These are phyloP conservation scores for Zoanthus gigantus DNA, from an alignment of 92 coral and sea anemone species.

Conservation along the genomic window DNA sequence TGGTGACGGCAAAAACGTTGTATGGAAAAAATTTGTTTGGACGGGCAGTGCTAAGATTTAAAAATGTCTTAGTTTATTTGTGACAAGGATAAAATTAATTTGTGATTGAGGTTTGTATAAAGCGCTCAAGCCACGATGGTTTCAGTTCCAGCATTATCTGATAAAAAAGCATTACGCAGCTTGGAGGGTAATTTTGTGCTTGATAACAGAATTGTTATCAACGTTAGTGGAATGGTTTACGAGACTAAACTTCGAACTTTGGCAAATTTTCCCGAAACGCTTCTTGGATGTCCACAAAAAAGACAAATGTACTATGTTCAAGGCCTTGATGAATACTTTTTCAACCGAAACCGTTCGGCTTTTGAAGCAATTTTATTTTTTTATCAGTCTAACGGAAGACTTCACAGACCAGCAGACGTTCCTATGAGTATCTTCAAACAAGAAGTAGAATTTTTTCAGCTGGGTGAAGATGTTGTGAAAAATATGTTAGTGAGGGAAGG, in stretches of 20 bases:
- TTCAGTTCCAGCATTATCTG: background rate
- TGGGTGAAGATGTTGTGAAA: slow-evolving; percentile 89
- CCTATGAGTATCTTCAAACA: slow-evolving; percentile 90
- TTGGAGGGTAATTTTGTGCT: slow-evolving; percentile 28
- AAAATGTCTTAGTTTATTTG: background rate
- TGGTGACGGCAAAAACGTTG: background rate
- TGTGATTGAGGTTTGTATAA: background rate
- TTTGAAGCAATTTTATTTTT: slow-evolving; percentile 96
- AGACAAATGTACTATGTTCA: slow-evolving; percentile 83
- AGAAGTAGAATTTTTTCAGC: slow-evolving; percentile 94
- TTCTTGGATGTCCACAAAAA: slow-evolving; percentile 88
- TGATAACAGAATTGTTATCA: slow-evolving; percentile 93
- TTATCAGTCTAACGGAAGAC: slow-evolving; percentile 94
- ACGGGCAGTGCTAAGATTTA: background rate
- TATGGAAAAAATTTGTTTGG: background rate
- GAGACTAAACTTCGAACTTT: slow-evolving; percentile 91
- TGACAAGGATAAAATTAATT: background rate
- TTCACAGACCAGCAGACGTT: slow-evolving; percentile 88
- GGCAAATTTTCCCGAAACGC: slow-evolving; percentile 89
- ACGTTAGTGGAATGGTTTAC: slow-evolving; percentile 95
- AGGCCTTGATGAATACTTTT: slow-evolving; percentile 84
- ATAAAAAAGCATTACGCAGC: background rate
- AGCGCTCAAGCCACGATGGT: slow-evolving; percentile 16
- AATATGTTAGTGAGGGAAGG: slow-evolving; percentile 87
- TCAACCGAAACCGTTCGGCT: slow-evolving; percentile 93